A percentile compares a stretch with the other conserved stretches of the same genome.
Conservation (phyloP, 2,113 vertebrate genomes). For the Saccopteryx bilineata region DNA sequence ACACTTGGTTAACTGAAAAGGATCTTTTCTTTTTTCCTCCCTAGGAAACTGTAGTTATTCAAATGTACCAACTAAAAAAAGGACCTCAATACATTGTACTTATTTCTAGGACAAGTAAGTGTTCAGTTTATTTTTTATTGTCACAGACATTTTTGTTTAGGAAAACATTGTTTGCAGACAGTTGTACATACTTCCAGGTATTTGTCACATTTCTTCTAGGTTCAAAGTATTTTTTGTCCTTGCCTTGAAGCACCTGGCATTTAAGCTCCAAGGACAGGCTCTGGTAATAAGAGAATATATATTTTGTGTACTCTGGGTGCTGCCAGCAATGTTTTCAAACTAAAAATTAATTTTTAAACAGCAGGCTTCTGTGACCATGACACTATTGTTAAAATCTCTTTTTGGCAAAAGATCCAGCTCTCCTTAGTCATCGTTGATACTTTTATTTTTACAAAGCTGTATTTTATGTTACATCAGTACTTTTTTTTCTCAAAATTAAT, state of each 20-base stretch:
- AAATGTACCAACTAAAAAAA: not conserved
- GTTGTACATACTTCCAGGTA: conserved; percentile 65
- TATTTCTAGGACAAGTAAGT: conserved; percentile 9
- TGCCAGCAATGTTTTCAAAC: conserved; percentile 81
- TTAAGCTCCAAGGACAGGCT: conserved; percentile 72
- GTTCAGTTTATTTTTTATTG: conserved; percentile 24
- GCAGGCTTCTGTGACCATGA: conserved; percentile 80
- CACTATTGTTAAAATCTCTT: conserved; percentile 81
- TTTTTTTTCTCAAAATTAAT: conserved; percentile 79
- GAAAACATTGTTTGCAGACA: conserved; percentile 73
- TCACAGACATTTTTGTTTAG: conserved; percentile 33
- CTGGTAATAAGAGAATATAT: conserved; percentile 82
- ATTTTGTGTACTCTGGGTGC: conserved; percentile 80
- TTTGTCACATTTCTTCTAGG: conserved; percentile 79
- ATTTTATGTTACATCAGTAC: conserved; percentile 77
- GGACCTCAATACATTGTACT: not conserved
- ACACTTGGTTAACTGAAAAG: not conserved
- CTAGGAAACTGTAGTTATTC: conserved; percentile 43
- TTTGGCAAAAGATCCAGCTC: conserved; percentile 78
- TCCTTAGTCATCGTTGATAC: conserved; percentile 71
- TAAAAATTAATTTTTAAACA: conserved; percentile 87
- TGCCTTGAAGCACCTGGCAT: conserved; percentile 70
- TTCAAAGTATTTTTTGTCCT: conserved; percentile 78
- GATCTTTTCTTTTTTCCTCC: not conserved
- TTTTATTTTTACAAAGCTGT: conserved; percentile 59